phyloP scores from a whole-genome alignment of 2,113 vertebrate species.

The Odocoileus hemionus region DNA sequence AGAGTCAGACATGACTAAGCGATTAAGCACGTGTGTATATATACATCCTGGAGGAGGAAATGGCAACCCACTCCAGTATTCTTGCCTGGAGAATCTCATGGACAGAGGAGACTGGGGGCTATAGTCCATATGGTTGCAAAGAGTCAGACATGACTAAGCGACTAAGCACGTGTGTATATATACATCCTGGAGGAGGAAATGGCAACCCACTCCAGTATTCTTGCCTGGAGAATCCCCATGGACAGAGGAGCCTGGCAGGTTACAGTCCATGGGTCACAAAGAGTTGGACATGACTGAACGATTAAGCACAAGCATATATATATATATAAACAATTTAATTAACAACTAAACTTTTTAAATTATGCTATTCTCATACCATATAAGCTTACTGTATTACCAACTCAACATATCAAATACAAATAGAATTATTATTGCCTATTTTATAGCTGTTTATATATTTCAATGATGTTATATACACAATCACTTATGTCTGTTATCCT shows the following conservation, averaged over 20 bases:
- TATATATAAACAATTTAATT: neutral
- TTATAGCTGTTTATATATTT: neutral
- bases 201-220: neutral
- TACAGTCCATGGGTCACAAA: neutral
- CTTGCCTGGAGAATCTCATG: neutral
- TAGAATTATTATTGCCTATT: neutral
- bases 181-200: neutral
- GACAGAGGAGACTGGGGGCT: neutral
- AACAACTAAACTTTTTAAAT: slow-evolving; percentile 8
- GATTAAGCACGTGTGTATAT: no score
- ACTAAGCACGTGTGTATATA: neutral
- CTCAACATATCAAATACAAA: neutral
- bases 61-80: neutral
- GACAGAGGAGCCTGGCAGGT: neutral
- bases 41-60: no score
- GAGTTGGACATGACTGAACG: neutral
- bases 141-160: neutral
- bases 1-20: no score
- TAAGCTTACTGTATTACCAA: neutral
- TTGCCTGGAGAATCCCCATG: neutral
- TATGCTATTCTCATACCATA: neutral
- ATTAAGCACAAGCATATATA: neutral
- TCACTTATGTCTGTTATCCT: neutral
- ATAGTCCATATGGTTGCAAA: neutral
- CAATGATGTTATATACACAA: neutral